phyloP scores from a whole-genome alignment of 2,113 vertebrate species.

The Neotoma lepida region DNA sequence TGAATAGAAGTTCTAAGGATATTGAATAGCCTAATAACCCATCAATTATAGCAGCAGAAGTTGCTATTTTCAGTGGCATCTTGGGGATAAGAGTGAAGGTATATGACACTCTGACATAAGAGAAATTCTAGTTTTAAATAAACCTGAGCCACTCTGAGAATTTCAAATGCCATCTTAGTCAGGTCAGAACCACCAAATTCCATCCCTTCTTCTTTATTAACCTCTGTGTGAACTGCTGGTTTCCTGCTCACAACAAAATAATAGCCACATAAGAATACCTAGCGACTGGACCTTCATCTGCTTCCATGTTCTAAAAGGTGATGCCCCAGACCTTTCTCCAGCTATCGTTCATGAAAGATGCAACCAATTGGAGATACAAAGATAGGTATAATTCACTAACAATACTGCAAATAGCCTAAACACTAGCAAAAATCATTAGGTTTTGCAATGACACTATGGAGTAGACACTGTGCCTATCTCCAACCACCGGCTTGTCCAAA shows the following conservation, averaged over 20 bases:
- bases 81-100: background rate
- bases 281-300: background rate
- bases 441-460: background rate
- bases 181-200: background rate
- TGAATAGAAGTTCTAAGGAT: constrained; percentile 11
- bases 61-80: background rate
- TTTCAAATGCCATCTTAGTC: background rate
- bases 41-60: background rate
- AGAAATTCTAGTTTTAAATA: background rate
- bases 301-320: background rate
- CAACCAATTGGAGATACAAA: background rate
- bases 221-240: background rate
- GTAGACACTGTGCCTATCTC: background rate
- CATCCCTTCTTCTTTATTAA: background rate
- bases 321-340: background rate
- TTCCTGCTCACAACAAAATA: background rate
- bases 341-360: background rate
- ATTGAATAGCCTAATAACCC: background rate
- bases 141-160: background rate
- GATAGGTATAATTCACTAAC: background rate
- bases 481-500: background rate
- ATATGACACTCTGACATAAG: background rate
- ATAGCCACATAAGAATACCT: background rate
- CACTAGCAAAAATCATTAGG: background rate
- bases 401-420: background rate